A percentile compares a stretch with the other conserved stretches of the same genome.
Evolutionary conservation across 2,113 vertebrate genomes (phyloP).

Genomic region (Oncorhynchus clarkii): DNA sequence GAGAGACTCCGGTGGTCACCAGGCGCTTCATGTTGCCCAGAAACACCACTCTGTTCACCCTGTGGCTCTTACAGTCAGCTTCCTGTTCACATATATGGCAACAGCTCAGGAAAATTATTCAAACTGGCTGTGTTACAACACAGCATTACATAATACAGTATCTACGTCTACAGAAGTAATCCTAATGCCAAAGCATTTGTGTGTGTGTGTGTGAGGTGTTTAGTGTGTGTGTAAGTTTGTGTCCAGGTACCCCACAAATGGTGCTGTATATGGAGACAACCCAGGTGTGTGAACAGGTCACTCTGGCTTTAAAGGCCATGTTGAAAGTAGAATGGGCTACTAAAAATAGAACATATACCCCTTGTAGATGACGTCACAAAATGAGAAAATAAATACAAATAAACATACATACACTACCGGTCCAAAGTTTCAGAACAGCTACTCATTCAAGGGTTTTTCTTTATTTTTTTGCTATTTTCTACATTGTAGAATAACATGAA

Average conservation of each 20-base stretch:
- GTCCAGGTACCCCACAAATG: neutral
- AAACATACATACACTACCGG: too few relatives aligned
- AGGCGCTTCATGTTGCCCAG: constrained; percentile 81
- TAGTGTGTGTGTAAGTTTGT: neutral
- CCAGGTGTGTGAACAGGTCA: neutral
- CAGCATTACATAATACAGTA: neutral
- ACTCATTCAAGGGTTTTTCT: too few relatives aligned
- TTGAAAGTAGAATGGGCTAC: too few relatives aligned
- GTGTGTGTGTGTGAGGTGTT: neutral
- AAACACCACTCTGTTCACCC: constrained; percentile 80
- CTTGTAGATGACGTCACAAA: too few relatives aligned
- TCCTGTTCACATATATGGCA: constrained; percentile 66
- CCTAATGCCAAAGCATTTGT: too few relatives aligned
- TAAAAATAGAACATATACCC: too few relatives aligned
- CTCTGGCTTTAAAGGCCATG: too few relatives aligned
- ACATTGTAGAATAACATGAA: too few relatives aligned
- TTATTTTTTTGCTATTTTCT: too few relatives aligned
- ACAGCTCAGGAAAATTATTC: neutral
- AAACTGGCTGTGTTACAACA: neutral
- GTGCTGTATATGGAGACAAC: neutral
- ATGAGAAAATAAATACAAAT: too few relatives aligned
- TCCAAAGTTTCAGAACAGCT: too few relatives aligned
- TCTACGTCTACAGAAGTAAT: neutral
- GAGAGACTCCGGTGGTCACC: constrained; percentile 79
- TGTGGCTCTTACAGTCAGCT: constrained; percentile 74